Conservation (phyloP, 1,140 invertebrate genomes). For the Drosophila miranda region DNA sequence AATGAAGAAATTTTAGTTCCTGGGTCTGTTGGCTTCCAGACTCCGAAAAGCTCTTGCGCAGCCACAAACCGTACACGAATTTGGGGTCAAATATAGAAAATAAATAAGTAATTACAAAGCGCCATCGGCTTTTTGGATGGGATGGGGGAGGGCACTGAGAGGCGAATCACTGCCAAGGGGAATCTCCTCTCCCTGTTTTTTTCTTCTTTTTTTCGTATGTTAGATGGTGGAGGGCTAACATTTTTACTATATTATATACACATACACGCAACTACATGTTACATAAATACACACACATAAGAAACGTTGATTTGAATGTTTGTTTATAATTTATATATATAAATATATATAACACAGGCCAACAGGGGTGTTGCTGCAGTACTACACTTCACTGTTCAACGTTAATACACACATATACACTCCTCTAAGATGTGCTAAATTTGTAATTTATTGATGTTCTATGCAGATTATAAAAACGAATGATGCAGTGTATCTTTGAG, state of each 20-base stretch:
- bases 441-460: too few relatives aligned
- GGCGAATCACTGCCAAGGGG: too few relatives aligned
- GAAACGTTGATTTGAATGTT: slow-evolving; percentile 43
- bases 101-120: too few relatives aligned
- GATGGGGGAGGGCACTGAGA: too few relatives aligned
- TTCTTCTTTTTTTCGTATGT: slow-evolving; percentile 10
- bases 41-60: slow-evolving; percentile 29
- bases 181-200: background rate
- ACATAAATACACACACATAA: slow-evolving; percentile 75
- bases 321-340: slow-evolving; percentile 17
- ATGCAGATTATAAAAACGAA: too few relatives aligned
- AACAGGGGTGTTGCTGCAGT: too few relatives aligned
- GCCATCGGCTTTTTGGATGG: too few relatives aligned
- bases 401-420: background rate
- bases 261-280: slow-evolving; percentile 41
- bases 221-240: slow-evolving; percentile 6
- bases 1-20: slow-evolving; percentile 34
- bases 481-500: too few relatives aligned
- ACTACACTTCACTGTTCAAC: background rate
- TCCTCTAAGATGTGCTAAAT: too few relatives aligned
- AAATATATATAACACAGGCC: slow-evolving; percentile 1
- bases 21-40: slow-evolving; percentile 21
- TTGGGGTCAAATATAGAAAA: slow-evolving; percentile 7
- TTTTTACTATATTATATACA: slow-evolving; percentile 46
- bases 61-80: slow-evolving; percentile 11